These are phyloP conservation scores for Poeciliopsis paucimaculata DNA, from an alignment of 2,797 vertebrate genomes.

Conservation along the genomic window DNA sequence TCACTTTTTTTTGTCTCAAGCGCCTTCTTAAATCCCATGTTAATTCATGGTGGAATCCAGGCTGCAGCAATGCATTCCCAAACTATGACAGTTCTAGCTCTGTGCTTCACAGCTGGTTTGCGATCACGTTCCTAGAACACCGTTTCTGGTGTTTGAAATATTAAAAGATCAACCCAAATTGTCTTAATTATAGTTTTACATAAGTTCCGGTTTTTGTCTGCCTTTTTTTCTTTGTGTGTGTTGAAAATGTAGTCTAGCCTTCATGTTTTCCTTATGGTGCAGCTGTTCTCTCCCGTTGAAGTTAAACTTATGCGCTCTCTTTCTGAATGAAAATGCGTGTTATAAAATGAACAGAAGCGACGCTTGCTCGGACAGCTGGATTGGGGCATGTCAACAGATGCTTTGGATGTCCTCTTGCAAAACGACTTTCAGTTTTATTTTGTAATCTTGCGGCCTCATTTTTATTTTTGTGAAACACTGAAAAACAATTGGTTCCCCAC, in stretches of 20 bases:
- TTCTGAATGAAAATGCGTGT: background rate
- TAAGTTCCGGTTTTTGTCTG: background rate
- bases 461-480: conserved; percentile 9
- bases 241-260: background rate
- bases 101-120: background rate
- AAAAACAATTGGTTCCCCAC: background rate
- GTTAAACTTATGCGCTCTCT: background rate
- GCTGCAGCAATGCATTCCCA: background rate
- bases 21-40: background rate
- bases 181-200: background rate
- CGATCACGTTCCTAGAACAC: background rate
- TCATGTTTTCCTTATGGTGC: background rate
- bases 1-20: background rate
- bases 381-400: background rate
- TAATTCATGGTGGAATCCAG: background rate
- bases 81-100: background rate
- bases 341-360: background rate
- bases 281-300: background rate
- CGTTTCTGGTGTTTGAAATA: background rate
- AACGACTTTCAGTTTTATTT: conserved; percentile 3
- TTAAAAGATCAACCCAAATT: background rate
- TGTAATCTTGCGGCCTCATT: conserved; percentile 6
- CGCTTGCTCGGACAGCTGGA: background rate
- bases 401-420: background rate
- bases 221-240: too few relatives aligned